These are phyloP conservation scores for Aphaenogaster ashmeadi DNA, from an alignment of 1,140 invertebrate genomes.

Conservation along the genomic window DNA sequence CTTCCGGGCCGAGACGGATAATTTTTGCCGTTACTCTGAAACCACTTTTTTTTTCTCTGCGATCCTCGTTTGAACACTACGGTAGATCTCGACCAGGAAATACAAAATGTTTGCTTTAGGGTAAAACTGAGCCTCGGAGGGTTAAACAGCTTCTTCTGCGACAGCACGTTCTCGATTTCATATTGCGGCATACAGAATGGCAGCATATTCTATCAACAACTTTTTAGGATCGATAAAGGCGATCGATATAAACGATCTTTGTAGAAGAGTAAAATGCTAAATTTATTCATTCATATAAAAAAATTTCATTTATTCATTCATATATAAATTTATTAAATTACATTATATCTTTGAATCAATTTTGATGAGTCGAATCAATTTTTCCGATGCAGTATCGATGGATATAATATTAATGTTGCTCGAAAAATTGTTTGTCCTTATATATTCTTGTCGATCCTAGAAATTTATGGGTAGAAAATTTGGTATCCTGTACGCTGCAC, in stretches of 20 bases:
- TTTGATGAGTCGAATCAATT: background rate
- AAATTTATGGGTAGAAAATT: constrained; percentile 28
- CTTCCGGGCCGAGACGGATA: constrained; percentile 7
- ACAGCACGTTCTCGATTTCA: constrained; percentile 34
- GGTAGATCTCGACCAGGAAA: background rate
- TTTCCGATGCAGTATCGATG: background rate
- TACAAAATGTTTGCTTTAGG: constrained; percentile 6
- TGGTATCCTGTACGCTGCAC: background rate
- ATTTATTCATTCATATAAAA: background rate
- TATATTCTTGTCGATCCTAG: background rate
- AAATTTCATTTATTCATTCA: background rate
- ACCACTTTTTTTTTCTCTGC: background rate
- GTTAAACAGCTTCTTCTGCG: constrained; percentile 31
- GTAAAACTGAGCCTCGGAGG: constrained; percentile 17
- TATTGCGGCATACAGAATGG: constrained; percentile 9
- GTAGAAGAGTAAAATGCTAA: background rate
- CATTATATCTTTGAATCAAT: background rate
- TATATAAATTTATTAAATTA: constrained; percentile 28
- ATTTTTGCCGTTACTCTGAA: constrained; percentile 18
- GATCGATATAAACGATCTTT: background rate
- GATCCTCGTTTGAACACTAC: constrained; percentile 15
- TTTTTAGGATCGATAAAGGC: constrained; percentile 1
- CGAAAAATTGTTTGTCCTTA: background rate
- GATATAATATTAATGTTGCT: background rate
- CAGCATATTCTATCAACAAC: constrained; percentile 17